Conservation (phyloP, 1,140 invertebrate species). For the Reticulitermes speratus region DNA sequence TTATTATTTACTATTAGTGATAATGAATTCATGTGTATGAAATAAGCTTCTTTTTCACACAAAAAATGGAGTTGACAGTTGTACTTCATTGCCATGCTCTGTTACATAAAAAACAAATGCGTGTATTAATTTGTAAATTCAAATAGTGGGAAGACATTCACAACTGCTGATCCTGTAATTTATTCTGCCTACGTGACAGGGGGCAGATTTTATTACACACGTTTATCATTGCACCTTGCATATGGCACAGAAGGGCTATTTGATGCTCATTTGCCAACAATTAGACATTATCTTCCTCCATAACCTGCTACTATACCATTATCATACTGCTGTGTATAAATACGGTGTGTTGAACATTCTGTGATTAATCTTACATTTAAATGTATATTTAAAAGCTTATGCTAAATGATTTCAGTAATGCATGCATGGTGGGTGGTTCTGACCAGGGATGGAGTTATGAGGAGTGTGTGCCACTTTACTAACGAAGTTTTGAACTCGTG, state of each 20-base stretch:
- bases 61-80: too few species aligned
- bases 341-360: not conserved
- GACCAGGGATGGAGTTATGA: not conserved
- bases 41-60: too few species aligned
- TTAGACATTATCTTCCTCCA: not conserved
- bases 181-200: too few species aligned
- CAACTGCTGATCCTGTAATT: too few species aligned
- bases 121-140: too few species aligned
- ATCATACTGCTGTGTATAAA: not conserved
- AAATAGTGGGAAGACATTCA: too few species aligned
- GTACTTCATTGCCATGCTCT: too few species aligned
- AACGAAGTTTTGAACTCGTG: not conserved
- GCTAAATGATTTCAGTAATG: not conserved
- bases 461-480: not conserved
- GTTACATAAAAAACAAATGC: too few species aligned
- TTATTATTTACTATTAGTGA: too few species aligned
- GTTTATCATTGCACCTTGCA: not conserved
- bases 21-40: too few species aligned
- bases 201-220: not conserved
- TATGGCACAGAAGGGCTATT: not conserved
- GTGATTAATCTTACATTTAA: conserved; percentile 21
- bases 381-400: conserved; percentile 32
- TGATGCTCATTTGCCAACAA: not conserved
- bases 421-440: not conserved
- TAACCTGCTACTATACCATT: not conserved